Base-by-base conservation (phyloP, 1,140 invertebrate species). In the Meloidogyne hapla region DNA sequence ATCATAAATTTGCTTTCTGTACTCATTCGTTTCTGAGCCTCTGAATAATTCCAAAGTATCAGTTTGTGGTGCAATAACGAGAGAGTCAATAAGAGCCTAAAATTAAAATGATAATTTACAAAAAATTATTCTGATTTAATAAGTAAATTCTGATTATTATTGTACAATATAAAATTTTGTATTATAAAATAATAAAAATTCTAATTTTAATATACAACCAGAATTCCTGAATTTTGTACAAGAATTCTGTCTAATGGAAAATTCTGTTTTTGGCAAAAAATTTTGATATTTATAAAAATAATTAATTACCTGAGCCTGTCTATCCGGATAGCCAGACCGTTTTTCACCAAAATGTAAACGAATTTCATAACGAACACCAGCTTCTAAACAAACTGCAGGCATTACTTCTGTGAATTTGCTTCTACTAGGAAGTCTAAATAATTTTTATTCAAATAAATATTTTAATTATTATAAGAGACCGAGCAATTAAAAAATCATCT, bases 11-110 rank as follows among this genome's bases (percentile, higher is more conserved):
- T 92, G 89, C 68, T 90, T 89, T 33, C 90, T 89, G 21, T 90
- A 13, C 5, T 63, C 68, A 4, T 62, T 90, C 79, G 87, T 88
- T 5, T 89, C 84, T 9, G 81, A 71, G 23, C 91, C 92, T 72
- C 90, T 88, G 87, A 95, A 96, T 84, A 96, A 93, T 33, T 93
- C 92, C 71, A 96, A 91, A 38, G 90, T 90, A 72, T 95, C 92
- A 74, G 94, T 91, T 77, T 91, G 91, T 0, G 96, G 95, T 76
- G 77, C 83, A 40, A 86, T 40, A 3, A 87, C 81, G 61, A 86
- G 93, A 21, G 96, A 98, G 89, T 99, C 96, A 73, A 99, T 92
- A 21, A 98, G 89, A 77, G 96, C 92, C 2, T 93, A 92, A 68
- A 21, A 56, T 0, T 33, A 33, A 56, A 74, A 6, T 69, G 18